Evolutionary conservation across 2,888 invertebrate species (phyloP).

Genomic region (Tetanocera ferruginea): DNA sequence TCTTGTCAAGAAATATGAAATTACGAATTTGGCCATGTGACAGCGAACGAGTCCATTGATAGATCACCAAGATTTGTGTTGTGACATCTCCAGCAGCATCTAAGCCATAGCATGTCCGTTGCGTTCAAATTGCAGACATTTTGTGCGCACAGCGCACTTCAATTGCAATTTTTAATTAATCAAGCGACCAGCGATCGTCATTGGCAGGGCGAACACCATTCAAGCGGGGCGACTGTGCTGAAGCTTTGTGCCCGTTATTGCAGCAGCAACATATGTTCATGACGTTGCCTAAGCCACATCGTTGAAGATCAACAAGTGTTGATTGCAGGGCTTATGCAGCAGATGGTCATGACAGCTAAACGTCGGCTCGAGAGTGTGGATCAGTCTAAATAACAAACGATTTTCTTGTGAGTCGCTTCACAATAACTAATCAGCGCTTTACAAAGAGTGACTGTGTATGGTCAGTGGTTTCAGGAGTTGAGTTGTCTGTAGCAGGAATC

Average conservation of each 20-base stretch:
- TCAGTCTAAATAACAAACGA: constrained; percentile 17
- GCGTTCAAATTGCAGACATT: too few relatives aligned
- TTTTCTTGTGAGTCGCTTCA: constrained; percentile 1
- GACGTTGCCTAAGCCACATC: background rate
- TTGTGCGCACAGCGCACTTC: too few relatives aligned
- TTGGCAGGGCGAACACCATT: background rate
- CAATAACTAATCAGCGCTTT: background rate
- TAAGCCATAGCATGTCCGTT: too few relatives aligned
- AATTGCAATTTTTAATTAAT: constrained; percentile 29
- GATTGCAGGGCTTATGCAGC: background rate
- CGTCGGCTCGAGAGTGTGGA: background rate
- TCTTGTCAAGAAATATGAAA: constrained; percentile 33
- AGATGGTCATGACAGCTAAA: constrained; percentile 5
- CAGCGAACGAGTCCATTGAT: constrained; percentile 12
- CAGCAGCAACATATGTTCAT: constrained; percentile 20
- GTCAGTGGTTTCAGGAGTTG: too few relatives aligned
- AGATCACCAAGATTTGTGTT: constrained; percentile 20
- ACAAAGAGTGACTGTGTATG: too few relatives aligned
- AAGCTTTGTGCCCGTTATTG: background rate
- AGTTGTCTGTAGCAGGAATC: too few relatives aligned
- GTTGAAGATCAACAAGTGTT: constrained; percentile 27
- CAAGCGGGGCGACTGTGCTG: background rate
- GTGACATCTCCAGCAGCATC: background rate
- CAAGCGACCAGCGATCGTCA: background rate
- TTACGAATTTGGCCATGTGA: constrained; percentile 36